Percentiles rank a stretch among this genome's conserved stretches.
phyloP scores from a whole-genome alignment of 2,113 vertebrate genomes.

The Cephalopholis sonnerati region DNA sequence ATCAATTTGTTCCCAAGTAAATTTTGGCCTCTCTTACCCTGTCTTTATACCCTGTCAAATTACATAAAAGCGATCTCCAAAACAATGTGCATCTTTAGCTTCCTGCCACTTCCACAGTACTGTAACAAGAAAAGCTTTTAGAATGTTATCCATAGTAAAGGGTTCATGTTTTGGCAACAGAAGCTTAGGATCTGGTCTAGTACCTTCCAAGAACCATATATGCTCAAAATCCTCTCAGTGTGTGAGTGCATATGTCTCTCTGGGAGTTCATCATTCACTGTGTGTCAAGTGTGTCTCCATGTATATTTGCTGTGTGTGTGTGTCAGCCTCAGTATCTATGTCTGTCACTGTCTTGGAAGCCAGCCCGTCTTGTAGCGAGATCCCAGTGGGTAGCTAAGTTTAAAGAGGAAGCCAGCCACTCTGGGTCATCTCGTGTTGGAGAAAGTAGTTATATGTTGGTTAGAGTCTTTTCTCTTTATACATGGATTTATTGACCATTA shows the following conservation, averaged over 20 bases:
- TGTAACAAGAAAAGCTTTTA: background rate
- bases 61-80: background rate
- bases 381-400: conserved; percentile 34
- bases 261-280: conserved; percentile 7
- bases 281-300: conserved; percentile 19
- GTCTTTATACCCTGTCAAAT: background rate
- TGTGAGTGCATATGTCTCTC: conserved; percentile 24
- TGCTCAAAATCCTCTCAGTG: background rate
- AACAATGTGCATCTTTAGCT: background rate
- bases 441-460: conserved; percentile 6
- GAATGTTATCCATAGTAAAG: conserved; percentile 7
- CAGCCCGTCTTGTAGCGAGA: conserved; percentile 36
- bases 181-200: conserved; percentile 16
- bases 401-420: conserved; percentile 23
- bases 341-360: conserved; percentile 59
- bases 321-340: conserved; percentile 44
- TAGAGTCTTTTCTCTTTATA: background rate
- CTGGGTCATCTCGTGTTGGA: background rate
- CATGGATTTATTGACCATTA: conserved; percentile 25
- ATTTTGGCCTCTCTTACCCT: background rate
- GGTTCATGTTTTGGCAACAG: conserved; percentile 41
- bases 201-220: conserved; percentile 14
- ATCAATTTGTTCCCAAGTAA: too few relatives aligned
- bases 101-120: background rate
- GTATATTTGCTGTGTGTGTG: conserved; percentile 20